Base-by-base conservation (phyloP, 2,888 invertebrate species). In the Tanaodytes sp. region DNA sequence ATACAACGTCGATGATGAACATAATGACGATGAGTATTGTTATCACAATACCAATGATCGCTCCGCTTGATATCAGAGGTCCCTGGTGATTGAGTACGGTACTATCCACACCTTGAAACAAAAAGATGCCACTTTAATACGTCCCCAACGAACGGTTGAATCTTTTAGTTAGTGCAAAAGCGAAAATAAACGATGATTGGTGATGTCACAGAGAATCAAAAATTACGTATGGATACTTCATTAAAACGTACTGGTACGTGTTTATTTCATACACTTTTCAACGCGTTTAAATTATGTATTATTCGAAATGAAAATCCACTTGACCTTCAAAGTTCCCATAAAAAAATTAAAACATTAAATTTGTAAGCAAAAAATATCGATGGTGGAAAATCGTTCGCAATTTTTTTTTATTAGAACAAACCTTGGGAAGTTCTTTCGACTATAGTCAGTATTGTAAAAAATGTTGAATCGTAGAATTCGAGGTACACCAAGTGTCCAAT, bases 21-120 rank as follows among this genome's bases (percentile, higher is more conserved):
- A 90, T 84, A 73, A 97, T 87, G 77, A 97, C 86, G 68, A 96
- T 87, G 71, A 96, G 89, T 73, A 94, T 86, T 37, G 91, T 92
- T 65, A 96, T 88, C 27, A 96, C 93, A 76, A 96, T 91, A 71
- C 93, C 94, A 76, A 96, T 92, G 77, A 97, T 93, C 61, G 93
- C 90, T 11, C 91, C 90, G 77, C 91, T 92, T 75, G 91, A 91
- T 70, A 92, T 87, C 49, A 88, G 84, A 63, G 90, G 88, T 23
- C 82, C 84, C 40, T 86, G 85, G 57, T 86, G 85, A 67, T 78
- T 79, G 30, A 81, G 75, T 40, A 82, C 82, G n/a, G 80, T 75
- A 27, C 77, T 75, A 72, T 81, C 82, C 65, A 74, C 71, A 75
- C 79, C 84, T 82, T 78, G 63, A 77, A 82, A 77, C 73, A 64